Base-by-base conservation (phyloP, 1,140 invertebrate species). In the Pararge aegeria region DNA sequence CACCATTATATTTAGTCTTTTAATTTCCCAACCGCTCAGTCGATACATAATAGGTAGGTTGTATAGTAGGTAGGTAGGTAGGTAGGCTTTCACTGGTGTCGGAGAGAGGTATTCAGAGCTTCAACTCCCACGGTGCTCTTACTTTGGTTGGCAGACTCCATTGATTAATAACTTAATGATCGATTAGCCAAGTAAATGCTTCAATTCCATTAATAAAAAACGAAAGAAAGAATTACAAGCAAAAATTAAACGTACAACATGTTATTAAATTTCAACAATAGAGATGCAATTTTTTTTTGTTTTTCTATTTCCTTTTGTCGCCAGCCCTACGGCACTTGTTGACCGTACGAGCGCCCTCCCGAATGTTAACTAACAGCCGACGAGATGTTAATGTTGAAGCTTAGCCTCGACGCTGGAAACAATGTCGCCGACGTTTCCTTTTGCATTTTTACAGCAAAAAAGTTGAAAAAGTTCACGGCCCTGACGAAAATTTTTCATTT, bases 351-450 rank as follows among this genome's bases (percentile, higher is more conserved):
- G 60, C 59, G 68, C 64, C 61, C 34, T 63, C 62, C 50, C 70
- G 78, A 79, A 83, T 83, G 77, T 82, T 80, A 81, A 78, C 75
- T 71, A 77, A 71, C 55, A 65, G 66, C 67, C 67, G 72, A 63
- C 73, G 65, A 78, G 68, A 81, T 78, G 82, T 80, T 85, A 85
- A 85, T 82, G 79, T 78, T 61, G 70, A 66, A 77, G 82, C 80
- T 85, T 80, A 79, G 74, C 78, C 72, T 55, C 38, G 16, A 12
- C 62, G 71, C 64, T 64, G 70, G 64, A 70, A 76, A 84, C 76
- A 78, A 75, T 73, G 71, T 71, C 59, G 60, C 44, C 69, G 64
- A 64, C 72, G 75, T 83, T 73, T 77, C 75, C 59, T 62, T 72
- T 75, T 72, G 70, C 66, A 61, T 55, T 63, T 56, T 56, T 73